A percentile compares a stretch with the other conserved stretches of the same genome.
Conservation (phyloP, 2,113 vertebrate species). For the Cinclus cinclus region DNA sequence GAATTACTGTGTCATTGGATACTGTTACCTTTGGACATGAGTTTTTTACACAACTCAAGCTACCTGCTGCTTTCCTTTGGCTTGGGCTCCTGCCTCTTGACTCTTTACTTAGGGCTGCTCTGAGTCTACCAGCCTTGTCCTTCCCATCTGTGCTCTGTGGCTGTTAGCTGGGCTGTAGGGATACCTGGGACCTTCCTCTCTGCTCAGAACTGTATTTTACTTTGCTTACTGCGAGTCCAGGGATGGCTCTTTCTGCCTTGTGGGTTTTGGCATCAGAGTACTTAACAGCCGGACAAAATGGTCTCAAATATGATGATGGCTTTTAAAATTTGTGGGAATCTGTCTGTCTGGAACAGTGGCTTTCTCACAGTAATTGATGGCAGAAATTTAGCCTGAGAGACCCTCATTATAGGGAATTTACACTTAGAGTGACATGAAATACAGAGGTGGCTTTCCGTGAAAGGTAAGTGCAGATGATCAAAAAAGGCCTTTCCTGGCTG, state of each 20-base stretch:
- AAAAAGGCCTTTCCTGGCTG: not conserved
- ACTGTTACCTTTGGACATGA: not conserved
- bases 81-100: not conserved
- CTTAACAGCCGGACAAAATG: not conserved
- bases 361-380: not conserved
- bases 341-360: not conserved
- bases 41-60: not conserved
- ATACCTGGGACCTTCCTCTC: not conserved
- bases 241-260: not conserved
- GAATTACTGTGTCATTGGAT: not conserved
- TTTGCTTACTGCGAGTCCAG: accelerated
- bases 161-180: not conserved
- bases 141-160: not conserved
- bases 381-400: not conserved
- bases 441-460: not conserved
- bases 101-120: not conserved
- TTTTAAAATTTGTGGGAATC: not conserved
- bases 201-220: not conserved
- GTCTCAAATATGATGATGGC: not conserved
- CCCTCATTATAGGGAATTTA: not conserved
- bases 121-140: not conserved
- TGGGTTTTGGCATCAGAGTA: not conserved
- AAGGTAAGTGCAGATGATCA: not conserved
- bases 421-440: not conserved
- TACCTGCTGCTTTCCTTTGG: not conserved